These are phyloP conservation scores for Hoplostethus mediterraneus DNA, from an alignment of 2,797 vertebrate species.

Conservation along the genomic window DNA sequence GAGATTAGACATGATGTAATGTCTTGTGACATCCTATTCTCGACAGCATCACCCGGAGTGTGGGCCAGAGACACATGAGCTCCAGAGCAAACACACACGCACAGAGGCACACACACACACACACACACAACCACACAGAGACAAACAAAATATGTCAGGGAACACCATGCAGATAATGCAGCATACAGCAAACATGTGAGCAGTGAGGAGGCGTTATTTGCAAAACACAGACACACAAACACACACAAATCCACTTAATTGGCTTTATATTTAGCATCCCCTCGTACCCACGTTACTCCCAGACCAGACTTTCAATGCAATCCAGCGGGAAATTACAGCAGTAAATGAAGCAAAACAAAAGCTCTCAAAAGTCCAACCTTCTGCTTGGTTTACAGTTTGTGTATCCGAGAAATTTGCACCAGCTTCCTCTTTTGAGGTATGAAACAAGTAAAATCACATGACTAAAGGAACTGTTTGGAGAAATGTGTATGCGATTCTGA, in stretches of 20 bases:
- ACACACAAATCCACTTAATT: not conserved
- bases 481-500: no score
- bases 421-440: no score
- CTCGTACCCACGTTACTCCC: not conserved
- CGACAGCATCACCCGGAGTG: conserved; percentile 61
- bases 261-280: not conserved
- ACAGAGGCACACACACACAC: conserved; percentile 1
- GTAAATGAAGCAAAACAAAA: not conserved
- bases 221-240: conserved; percentile 18
- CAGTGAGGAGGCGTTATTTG: conserved; percentile 42
- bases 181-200: conserved; percentile 34
- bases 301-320: not conserved
- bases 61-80: conserved; percentile 52
- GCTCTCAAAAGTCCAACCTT: not conserved
- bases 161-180: conserved; percentile 41
- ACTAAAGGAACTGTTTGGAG: no score
- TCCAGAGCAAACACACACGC: conserved; percentile 20
- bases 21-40: conserved; percentile 69
- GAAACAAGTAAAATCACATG: no score
- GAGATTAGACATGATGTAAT: conserved; percentile 74
- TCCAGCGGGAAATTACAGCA: not conserved
- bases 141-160: not conserved
- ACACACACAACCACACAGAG: not conserved
- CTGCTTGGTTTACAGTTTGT: no score
- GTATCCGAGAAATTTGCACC: no score